These are phyloP conservation scores for Callionymus lyra DNA, from an alignment of 2,113 vertebrate species.

Conservation along the genomic window DNA sequence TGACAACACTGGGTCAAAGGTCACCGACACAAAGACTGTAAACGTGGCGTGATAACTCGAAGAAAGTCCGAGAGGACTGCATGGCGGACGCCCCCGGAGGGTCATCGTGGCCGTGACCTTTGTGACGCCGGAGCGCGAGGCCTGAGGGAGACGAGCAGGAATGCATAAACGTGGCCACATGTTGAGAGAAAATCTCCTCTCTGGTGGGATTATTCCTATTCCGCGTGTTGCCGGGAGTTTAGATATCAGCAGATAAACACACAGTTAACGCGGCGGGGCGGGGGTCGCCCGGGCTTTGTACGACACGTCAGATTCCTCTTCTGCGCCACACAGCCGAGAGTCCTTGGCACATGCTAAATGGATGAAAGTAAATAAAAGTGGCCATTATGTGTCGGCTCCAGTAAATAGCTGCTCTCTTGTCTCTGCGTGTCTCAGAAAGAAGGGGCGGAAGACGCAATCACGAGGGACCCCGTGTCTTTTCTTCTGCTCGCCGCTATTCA, in stretches of 20 bases:
- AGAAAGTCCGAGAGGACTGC: slow-evolving; percentile 7
- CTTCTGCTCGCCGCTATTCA: slow-evolving; percentile 40
- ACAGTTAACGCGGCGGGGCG: slow-evolving; percentile 2
- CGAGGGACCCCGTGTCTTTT: slow-evolving; percentile 59
- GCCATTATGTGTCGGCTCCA: slow-evolving; percentile 59
- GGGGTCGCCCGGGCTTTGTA: slow-evolving; percentile 40
- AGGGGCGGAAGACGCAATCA: slow-evolving; percentile 63
- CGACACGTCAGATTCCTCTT: slow-evolving; percentile 53
- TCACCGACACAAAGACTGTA: slow-evolving; percentile 27
- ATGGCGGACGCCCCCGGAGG: slow-evolving; percentile 9
- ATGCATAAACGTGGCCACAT: slow-evolving; percentile 57
- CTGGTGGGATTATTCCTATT: slow-evolving; percentile 8
- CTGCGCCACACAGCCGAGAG: slow-evolving; percentile 40
- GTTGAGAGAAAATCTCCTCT: slow-evolving; percentile 25
- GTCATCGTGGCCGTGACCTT: slow-evolving; percentile 53
- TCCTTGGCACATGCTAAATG: slow-evolving; percentile 59
- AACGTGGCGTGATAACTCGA: too few species aligned
- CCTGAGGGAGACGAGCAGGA: slow-evolving; percentile 36
- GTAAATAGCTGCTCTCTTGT: slow-evolving; percentile 64
- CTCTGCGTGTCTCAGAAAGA: slow-evolving; percentile 53
- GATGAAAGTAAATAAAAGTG: slow-evolving; percentile 63
- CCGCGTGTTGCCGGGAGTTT: background rate
- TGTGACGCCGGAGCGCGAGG: slow-evolving; percentile 36
- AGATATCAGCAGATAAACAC: slow-evolving; percentile 13
- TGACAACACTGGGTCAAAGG: slow-evolving; percentile 25